Conservation (phyloP, 1,140 invertebrate genomes). For the Teleogryllus occipitalis region DNA sequence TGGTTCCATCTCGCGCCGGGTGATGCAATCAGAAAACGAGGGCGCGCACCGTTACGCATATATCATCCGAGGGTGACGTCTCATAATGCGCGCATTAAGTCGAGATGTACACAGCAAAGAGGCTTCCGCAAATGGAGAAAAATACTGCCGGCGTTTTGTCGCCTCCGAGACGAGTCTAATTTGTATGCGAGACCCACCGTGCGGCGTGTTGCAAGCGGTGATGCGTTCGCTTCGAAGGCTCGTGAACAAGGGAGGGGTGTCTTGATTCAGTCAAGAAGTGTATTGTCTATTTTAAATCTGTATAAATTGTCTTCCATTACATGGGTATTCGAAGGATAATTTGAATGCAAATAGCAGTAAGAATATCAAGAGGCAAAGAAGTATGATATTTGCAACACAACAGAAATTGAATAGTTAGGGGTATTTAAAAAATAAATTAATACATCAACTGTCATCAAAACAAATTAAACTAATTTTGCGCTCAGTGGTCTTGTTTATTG, state of each 20-base stretch:
- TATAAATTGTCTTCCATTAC: not conserved
- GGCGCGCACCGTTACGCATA: constrained; percentile 2
- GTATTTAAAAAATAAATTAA: too few relatives aligned
- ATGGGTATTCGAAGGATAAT: not conserved
- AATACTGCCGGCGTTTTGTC: not conserved
- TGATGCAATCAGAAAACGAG: constrained; percentile 4
- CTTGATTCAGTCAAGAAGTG: not conserved
- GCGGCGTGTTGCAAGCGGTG: too few relatives aligned
- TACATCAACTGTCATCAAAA: too few relatives aligned
- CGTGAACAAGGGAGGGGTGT: not conserved
- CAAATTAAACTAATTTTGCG: too few relatives aligned
- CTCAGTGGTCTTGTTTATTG: too few relatives aligned
- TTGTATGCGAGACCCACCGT: not conserved
- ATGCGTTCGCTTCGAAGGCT: too few relatives aligned
- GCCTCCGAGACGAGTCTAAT: not conserved
- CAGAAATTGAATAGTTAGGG: too few relatives aligned
- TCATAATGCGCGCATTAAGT: not conserved
- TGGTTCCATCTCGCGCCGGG: constrained; percentile 6
- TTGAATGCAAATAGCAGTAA: not conserved
- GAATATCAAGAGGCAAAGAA: too few relatives aligned
- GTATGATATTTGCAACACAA: too few relatives aligned
- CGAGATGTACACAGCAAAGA: not conserved
- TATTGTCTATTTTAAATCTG: not conserved
- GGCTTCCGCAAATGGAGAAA: not conserved
- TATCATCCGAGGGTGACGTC: constrained; percentile 3